phyloP scores from a whole-genome alignment of 2,113 vertebrate species.

The Lagenorhynchus albirostris region DNA sequence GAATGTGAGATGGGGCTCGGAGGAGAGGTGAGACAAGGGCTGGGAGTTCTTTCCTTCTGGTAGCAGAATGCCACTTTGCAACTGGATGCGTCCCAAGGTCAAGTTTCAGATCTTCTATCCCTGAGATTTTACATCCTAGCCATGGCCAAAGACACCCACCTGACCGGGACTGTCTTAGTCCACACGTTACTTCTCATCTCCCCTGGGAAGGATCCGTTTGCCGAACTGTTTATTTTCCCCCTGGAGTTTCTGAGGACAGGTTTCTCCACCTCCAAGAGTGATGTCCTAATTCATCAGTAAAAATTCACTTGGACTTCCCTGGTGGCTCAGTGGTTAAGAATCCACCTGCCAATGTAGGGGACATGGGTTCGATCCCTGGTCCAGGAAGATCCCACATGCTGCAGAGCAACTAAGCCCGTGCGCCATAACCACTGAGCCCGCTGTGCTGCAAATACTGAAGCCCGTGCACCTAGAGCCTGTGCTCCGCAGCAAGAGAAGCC shows the following conservation, averaged over 20 bases:
- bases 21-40: not conserved
- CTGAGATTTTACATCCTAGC: not conserved
- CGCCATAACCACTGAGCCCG: too few species aligned
- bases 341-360: too few species aligned
- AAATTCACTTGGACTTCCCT: not conserved
- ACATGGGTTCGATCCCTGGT: too few species aligned
- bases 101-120: not conserved
- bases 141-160: not conserved
- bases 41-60: not conserved
- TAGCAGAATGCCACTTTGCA: not conserved
- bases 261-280: not conserved
- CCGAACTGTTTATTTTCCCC: not conserved
- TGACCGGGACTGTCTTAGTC: not conserved
- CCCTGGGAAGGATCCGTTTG: not conserved
- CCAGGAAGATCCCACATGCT: too few species aligned
- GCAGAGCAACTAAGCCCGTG: too few species aligned
- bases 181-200: not conserved
- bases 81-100: not conserved
- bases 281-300: not conserved
- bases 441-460: too few species aligned
- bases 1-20: not conserved
- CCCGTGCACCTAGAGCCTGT: too few species aligned
- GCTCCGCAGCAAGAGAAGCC: too few species aligned
- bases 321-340: too few species aligned
- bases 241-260: not conserved